Conservation (phyloP, 2,888 invertebrate genomes). For the Pyrrhopygopsis socrates region DNA sequence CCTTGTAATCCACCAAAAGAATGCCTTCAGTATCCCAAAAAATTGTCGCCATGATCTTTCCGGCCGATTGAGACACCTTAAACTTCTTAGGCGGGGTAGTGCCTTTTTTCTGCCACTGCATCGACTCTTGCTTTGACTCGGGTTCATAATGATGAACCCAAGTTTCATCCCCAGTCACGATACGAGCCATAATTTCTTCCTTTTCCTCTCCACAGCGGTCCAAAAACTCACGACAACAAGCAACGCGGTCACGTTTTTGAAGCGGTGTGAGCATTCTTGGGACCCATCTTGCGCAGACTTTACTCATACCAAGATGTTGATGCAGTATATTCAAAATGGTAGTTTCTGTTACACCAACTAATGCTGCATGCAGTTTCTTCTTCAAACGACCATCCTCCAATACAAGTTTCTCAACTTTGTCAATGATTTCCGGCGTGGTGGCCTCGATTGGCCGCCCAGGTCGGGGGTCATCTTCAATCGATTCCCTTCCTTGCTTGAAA, state of each 20-base stretch:
- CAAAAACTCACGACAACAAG: slow-evolving; percentile 9
- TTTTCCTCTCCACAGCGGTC: slow-evolving; percentile 15
- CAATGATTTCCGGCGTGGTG: slow-evolving; percentile 64
- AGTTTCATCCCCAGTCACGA: background rate
- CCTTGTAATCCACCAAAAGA: background rate
- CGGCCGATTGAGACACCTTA: too few relatives aligned
- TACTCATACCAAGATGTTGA: slow-evolving; percentile 54
- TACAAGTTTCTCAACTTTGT: slow-evolving; percentile 70
- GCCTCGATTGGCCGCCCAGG: slow-evolving; percentile 48
- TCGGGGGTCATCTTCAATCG: slow-evolving; percentile 40
- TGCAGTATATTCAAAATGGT: slow-evolving; percentile 42
- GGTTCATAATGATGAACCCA: too few relatives aligned
- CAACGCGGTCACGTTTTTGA: slow-evolving; percentile 6
- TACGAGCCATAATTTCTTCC: slow-evolving; percentile 3
- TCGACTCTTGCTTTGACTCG: too few relatives aligned
- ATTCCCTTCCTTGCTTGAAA: slow-evolving; percentile 34
- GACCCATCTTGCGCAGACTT: background rate
- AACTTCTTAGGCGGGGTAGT: too few relatives aligned
- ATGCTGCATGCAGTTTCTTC: slow-evolving; percentile 45
- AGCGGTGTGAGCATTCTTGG: background rate
- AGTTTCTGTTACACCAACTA: slow-evolving; percentile 52
- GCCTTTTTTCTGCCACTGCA: too few relatives aligned
- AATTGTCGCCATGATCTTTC: background rate
- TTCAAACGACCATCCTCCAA: slow-evolving; percentile 50
- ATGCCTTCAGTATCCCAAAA: background rate